These are phyloP conservation scores for Daphoenositta chrysoptera DNA, from an alignment of 2,113 vertebrate genomes.

Conservation along the genomic window DNA sequence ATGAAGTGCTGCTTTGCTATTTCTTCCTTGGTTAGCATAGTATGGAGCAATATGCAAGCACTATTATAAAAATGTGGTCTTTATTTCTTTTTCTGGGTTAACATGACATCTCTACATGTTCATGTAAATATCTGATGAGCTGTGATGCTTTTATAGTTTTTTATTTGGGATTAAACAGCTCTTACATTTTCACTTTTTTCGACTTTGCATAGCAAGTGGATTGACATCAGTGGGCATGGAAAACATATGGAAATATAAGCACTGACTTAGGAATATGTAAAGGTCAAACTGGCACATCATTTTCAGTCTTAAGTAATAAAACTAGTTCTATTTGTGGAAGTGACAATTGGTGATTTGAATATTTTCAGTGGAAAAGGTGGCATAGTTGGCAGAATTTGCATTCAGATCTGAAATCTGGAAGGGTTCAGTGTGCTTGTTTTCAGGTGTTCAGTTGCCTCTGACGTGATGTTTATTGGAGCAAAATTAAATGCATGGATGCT, in stretches of 20 bases:
- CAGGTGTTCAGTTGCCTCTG: neutral
- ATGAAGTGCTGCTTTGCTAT: constrained; percentile 21
- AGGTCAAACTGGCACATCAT: neutral
- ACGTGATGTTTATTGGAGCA: neutral
- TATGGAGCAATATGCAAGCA: neutral
- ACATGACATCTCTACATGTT: neutral
- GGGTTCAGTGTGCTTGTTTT: neutral
- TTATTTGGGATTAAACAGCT: neutral
- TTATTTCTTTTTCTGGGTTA: neutral
- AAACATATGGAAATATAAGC: neutral
- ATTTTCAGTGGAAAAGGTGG: neutral
- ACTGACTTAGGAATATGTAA: neutral
- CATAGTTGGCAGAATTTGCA: neutral
- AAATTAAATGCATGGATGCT: neutral
- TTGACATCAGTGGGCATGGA: neutral
- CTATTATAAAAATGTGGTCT: neutral
- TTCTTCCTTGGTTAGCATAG: constrained; percentile 10
- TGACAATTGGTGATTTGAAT: neutral
- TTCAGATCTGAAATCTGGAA: neutral
- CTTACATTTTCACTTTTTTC: neutral
- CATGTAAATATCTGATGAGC: neutral
- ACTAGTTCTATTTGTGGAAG: neutral
- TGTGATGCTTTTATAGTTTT: neutral
- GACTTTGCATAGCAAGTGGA: neutral
- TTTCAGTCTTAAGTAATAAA: constrained; percentile 2